Evolutionary conservation across 2,888 invertebrate genomes (phyloP).

Genomic region (Drosophila emarginata): DNA sequence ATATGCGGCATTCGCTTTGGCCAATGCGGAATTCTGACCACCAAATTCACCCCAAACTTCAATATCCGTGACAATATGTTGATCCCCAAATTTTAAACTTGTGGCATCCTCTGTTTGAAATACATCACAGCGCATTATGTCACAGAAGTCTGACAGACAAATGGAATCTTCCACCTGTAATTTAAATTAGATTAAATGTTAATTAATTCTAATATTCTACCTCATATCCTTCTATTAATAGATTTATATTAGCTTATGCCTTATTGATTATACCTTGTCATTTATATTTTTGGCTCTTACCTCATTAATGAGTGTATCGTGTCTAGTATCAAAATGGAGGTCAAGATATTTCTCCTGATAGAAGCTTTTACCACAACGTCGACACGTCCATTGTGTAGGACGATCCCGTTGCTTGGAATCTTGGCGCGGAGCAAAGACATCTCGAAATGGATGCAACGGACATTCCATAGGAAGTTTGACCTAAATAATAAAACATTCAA

Average conservation of each 20-base stretch:
- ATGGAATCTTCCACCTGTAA: constrained; percentile 93
- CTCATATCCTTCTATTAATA: too few species aligned
- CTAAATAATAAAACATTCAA: constrained; percentile 69
- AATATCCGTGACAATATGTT: constrained; percentile 88
- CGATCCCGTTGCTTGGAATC: constrained; percentile 92
- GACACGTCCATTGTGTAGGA: constrained; percentile 94
- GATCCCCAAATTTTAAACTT: constrained; percentile 85
- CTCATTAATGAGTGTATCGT: constrained; percentile 92
- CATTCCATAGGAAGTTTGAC: constrained; percentile 93
- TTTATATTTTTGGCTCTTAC: constrained; percentile 81
- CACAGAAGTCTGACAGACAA: constrained; percentile 96
- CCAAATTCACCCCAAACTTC: constrained; percentile 92
- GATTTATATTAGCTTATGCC: too few species aligned
- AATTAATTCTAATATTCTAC: neutral
- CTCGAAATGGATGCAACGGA: constrained; percentile 93
- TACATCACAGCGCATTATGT: constrained; percentile 97
- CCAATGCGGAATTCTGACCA: constrained; percentile 83
- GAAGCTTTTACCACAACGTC: constrained; percentile 95
- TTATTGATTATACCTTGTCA: neutral
- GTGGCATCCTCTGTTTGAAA: constrained; percentile 88
- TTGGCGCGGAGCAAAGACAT: constrained; percentile 94
- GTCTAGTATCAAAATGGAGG: constrained; percentile 94
- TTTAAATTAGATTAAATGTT: neutral
- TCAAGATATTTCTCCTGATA: constrained; percentile 94
- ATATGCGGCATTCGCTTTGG: constrained; percentile 82